Conservation (phyloP, 2,888 invertebrate genomes). For the Ptychoptera contaminata region DNA sequence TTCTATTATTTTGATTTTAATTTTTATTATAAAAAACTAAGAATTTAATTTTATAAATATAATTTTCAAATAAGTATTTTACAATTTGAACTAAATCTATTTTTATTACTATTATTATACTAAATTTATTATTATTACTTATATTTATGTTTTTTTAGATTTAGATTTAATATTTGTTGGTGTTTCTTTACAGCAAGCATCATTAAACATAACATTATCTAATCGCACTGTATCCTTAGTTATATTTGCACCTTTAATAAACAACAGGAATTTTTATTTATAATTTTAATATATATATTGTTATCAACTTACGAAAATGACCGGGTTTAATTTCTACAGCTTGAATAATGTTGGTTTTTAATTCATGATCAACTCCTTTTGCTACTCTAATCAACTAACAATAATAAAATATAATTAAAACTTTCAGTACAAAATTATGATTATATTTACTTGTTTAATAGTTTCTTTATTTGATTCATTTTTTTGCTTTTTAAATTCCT, state of each 20-base stretch:
- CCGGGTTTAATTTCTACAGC: conserved; percentile 50
- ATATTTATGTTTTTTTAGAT: too few relatives aligned
- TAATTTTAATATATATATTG: conserved; percentile 3
- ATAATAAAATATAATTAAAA: conserved; percentile 3
- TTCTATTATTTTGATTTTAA: too few relatives aligned
- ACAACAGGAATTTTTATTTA: conserved; percentile 9
- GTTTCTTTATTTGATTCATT: conserved; percentile 39
- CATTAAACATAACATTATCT: conserved; percentile 48
- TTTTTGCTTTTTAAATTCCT: conserved; percentile 54
- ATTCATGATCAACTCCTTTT: conserved; percentile 50
- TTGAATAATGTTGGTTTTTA: conserved; percentile 58
- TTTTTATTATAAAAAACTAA: too few relatives aligned
- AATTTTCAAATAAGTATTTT: too few relatives aligned
- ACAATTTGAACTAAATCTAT: too few relatives aligned
- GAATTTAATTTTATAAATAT: too few relatives aligned
- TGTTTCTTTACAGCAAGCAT: conserved; percentile 14
- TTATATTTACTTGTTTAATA: conserved; percentile 42
- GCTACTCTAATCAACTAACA: conserved; percentile 49
- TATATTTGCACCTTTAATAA: conserved; percentile 42
- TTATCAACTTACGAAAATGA: conserved; percentile 38
- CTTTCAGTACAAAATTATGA: conserved; percentile 10
- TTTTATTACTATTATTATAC: too few relatives aligned
- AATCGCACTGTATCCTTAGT: conserved; percentile 41
- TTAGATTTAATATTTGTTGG: too few relatives aligned
- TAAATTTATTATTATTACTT: too few relatives aligned